A percentile compares a stretch with the other conserved stretches of the same genome.
These are phyloP conservation scores for Drosophila sordidula DNA, from an alignment of 2,888 invertebrate genomes.

Conservation along the genomic window DNA sequence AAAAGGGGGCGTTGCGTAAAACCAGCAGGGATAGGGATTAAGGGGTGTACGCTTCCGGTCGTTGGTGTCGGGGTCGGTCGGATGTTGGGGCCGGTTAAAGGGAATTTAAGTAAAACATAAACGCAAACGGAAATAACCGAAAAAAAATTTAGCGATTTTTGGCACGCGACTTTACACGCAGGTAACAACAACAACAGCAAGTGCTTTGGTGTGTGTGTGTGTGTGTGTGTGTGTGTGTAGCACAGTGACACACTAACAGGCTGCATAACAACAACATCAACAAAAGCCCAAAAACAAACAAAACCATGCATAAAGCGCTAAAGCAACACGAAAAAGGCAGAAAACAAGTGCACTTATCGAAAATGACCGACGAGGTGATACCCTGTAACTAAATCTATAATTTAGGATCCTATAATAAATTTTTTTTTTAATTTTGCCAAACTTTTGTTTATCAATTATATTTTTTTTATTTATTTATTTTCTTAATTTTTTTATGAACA, in stretches of 20 bases:
- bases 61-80: conserved; percentile 49
- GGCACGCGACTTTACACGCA: conserved; percentile 64
- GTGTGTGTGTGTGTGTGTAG: conserved; percentile 25
- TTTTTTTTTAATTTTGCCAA: too few relatives aligned
- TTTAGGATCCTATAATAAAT: too few relatives aligned
- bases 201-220: conserved; percentile 17
- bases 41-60: conserved; percentile 33
- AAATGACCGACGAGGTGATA: background rate
- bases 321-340: conserved; percentile 26
- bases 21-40: background rate
- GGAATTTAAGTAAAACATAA: conserved; percentile 80
- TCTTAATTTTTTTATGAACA: too few relatives aligned
- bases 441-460: too few relatives aligned
- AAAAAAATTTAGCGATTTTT: conserved; percentile 60
- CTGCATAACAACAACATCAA: conserved; percentile 37
- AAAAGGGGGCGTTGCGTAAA: conserved; percentile 46
- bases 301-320: conserved; percentile 44
- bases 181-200: conserved; percentile 31
- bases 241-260: conserved; percentile 61
- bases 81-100: conserved; percentile 77
- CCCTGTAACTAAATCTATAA: background rate
- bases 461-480: too few relatives aligned
- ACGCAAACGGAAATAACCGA: conserved; percentile 75
- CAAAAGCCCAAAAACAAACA: conserved; percentile 29
- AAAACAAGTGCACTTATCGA: background rate